Conservation (phyloP, 2,113 vertebrate genomes). For the Alethe diademata region DNA sequence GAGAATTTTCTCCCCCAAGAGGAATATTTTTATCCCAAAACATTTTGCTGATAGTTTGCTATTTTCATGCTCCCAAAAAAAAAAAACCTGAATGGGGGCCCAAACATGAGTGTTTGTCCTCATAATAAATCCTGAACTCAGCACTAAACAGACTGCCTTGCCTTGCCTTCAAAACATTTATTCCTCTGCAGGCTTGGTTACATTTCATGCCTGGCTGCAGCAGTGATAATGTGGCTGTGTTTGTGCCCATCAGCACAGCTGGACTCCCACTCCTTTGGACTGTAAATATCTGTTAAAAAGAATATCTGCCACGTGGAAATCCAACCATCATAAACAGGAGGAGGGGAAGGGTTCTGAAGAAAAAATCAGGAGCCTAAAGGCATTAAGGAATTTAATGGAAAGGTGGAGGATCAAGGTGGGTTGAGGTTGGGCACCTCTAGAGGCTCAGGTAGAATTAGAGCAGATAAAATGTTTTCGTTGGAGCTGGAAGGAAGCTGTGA, state of each 20-base stretch:
- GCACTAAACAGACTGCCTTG: not conserved
- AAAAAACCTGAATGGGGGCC: no score
- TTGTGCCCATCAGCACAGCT: constrained; percentile 37
- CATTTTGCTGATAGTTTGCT: not conserved
- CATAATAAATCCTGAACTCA: not conserved
- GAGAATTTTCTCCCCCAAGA: not conserved
- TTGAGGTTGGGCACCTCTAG: not conserved
- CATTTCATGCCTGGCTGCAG: constrained; percentile 39
- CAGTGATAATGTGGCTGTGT: not conserved
- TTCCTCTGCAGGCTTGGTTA: not conserved
- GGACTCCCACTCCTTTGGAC: not conserved
- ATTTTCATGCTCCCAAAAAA: not conserved
- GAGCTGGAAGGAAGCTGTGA: not conserved
- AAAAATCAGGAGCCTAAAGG: not conserved
- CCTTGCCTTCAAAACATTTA: not conserved
- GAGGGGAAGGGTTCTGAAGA: not conserved
- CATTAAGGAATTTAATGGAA: not conserved
- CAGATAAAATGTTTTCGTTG: not conserved
- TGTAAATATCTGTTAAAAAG: constrained; percentile 4
- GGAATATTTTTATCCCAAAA: not conserved
- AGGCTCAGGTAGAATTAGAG: not conserved
- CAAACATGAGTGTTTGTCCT: not conserved
- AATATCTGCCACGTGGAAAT: not conserved
- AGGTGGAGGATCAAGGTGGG: not conserved
- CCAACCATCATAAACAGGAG: not conserved